Base-by-base conservation (phyloP, 2,888 invertebrate genomes). In the Cheilosia urbana region DNA sequence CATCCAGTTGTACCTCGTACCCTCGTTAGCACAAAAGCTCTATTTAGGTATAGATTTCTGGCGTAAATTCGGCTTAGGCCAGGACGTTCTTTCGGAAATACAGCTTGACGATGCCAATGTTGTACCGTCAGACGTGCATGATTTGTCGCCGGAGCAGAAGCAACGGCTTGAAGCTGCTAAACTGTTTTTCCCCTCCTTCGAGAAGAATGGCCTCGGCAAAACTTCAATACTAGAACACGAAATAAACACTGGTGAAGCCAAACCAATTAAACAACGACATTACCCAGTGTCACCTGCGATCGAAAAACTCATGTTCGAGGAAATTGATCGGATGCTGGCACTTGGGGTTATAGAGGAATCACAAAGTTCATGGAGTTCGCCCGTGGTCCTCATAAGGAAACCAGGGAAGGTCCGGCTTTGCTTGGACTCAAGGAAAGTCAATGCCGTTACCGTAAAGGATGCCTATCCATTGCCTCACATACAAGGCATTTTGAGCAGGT, bases 331-430 rank as follows among this genome's bases (percentile, higher is more conserved):
- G 1, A 91, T 91, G 90, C 49, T 91, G 2, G 58, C 53, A 0
- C 66, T 88, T 1, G 40, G n/a, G n/a, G n/a, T n/a, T n/a, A n/a
- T n/a, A n/a, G n/a, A n/a, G n/a, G n/a, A 40, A 15, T 40, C 87
- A 0, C 68, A 49, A 4, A 90, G 90, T 21, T 77, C 88, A 0
- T 90, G 90, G 90, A 88, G 88, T 13, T 89, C 89, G 1, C 89
- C 89, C 1, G 88, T 89, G 5, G 87, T 89, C 0, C 87, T 90
- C 34, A 88, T 89, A 0, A 57, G 72, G 5, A 90, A 90, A 62
- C 81, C 79, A 7, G 88, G 88, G 0, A 88, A 84, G 7, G 87
- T 87, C 9, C 75, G 89, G 0, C 87, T 90, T 3, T 89, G 89
- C 37, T 73, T 90, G 0, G 90, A 90, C 47, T 89, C 88, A 5